Evolutionary conservation across 1,140 invertebrate genomes (phyloP), one percentile per base, ranked within the genome.

Genomic region (Maniola jurtina): DNA sequence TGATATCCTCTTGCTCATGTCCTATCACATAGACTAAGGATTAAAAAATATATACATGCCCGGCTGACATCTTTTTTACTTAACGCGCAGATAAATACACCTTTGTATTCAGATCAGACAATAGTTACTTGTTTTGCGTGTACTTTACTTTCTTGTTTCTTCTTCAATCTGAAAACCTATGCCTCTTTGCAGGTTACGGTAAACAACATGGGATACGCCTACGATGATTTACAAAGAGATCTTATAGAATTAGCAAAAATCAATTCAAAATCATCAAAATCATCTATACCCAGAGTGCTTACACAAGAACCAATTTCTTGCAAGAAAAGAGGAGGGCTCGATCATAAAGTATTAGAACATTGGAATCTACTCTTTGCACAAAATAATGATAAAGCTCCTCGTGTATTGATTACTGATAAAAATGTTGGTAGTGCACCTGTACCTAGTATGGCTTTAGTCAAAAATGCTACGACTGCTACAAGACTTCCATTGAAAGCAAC

Each of bases 191-290:
- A 76, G 83, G 68, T 76, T 54, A 80, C 75, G 25, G 42, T 83
- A 15, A 68, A 63, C 4, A 60, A 76, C 11, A 83, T 87, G 42
- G 80, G 76, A 14, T 67, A 59, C 9, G 76, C 79, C 8, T 87
- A 85, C 42, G 79, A 81, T 36, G 71, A 52, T 2, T 73, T 87
- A 50, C 57, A 84, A 13, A 68, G 67, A 64, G 64, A 71, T 57
- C 47, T 72, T 25, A 70, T 57, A 40, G 42, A 68, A 38, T 50
- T 67, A 63, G 56, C 50, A 34, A 16, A 63, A 56, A 45, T 45
- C 2, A 47, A 61, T 8, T 14, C 47, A 14, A 42, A 61, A 13
- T 40, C 7, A 1, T 14, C 47, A 14, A 42, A 61, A 13, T 40
- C 7, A 1, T 13, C 25, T 6, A 61, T 38, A 25, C 6, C 15